Conservation (phyloP, 1,140 invertebrate species). For the Saxidomus purpurata region DNA sequence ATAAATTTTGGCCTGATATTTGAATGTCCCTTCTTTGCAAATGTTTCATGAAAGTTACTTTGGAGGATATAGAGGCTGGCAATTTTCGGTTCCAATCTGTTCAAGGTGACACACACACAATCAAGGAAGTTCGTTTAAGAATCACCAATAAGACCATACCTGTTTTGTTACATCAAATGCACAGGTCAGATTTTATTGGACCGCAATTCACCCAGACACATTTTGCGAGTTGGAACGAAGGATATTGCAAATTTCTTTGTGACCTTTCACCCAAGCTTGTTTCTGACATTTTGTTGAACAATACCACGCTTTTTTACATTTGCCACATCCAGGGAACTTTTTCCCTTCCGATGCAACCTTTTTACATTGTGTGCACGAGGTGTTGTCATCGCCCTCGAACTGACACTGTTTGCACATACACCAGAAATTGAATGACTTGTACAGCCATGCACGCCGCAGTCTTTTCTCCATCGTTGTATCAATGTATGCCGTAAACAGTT, state of each 20-base stretch:
- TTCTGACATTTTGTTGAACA: constrained; percentile 82
- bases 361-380: constrained; percentile 79
- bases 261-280: constrained; percentile 80
- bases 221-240: constrained; percentile 18
- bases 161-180: no score
- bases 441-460: constrained; percentile 82
- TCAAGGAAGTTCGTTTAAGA: no score
- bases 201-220: no score
- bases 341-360: constrained; percentile 72
- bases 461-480: constrained; percentile 79
- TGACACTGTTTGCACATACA: constrained; percentile 81
- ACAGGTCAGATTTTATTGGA: no score
- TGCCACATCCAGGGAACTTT: constrained; percentile 80
- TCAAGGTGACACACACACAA: no score
- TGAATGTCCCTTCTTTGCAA: no score
- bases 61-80: no score
- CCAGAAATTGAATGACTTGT: constrained; percentile 85
- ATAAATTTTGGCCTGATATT: no score
- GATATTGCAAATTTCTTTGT: constrained; percentile 76
- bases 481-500: constrained; percentile 82
- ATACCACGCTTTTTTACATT: constrained; percentile 84
- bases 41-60: no score
- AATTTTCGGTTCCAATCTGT: no score
- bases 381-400: constrained; percentile 81
- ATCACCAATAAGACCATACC: no score